Base-by-base conservation (phyloP, 2,797 vertebrate species). In the Macroramphosus scolopax region DNA sequence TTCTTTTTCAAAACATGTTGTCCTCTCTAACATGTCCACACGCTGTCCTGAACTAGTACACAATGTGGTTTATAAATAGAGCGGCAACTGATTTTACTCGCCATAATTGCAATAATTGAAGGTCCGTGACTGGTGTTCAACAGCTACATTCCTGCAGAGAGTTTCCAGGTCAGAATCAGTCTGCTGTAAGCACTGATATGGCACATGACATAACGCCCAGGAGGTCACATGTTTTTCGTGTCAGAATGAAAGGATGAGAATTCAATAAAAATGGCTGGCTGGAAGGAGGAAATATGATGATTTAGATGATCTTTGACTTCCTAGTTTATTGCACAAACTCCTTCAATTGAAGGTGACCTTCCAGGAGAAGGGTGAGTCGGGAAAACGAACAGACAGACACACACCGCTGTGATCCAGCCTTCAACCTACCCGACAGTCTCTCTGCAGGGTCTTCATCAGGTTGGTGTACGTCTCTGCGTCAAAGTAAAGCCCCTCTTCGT, bases 381-480 rank as follows among this genome's bases (percentile, higher is more conserved):
- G 8, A 4, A 2, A 25, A 1, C 6, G 1, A 56, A 29, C 22
- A 49, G 7, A 39, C 20, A 39, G 17, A 20, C 14, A 32, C 30
- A 14, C 13, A 5, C 31, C 31, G 1, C 31, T 40, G 13, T 12
- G n/a, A 39, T 39, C 18, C 34, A 26, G 15, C 12, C 16, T 16
- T 43, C 17, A 16, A 74, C 83, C 8, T 88, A 98, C 96, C 87
- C 93, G 92, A 58, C 96, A 98, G 80, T 98, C 96, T 65, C 94
- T 91, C 78, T 98, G 94, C 60, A 98, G 88, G 4, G 96, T 98
- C 89, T 98, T 98, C 90, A 94, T 97, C 46, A 98, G 85, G 5
- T 95, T 95, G 1, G 90, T 95, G 77, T 98, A 93, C 0, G 91
- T 98, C 80, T 98, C 96, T 0, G 91, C 71, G 43, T 98, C 96